Conservation (phyloP, 2,797 vertebrate species). For the Characodon lateralis region DNA sequence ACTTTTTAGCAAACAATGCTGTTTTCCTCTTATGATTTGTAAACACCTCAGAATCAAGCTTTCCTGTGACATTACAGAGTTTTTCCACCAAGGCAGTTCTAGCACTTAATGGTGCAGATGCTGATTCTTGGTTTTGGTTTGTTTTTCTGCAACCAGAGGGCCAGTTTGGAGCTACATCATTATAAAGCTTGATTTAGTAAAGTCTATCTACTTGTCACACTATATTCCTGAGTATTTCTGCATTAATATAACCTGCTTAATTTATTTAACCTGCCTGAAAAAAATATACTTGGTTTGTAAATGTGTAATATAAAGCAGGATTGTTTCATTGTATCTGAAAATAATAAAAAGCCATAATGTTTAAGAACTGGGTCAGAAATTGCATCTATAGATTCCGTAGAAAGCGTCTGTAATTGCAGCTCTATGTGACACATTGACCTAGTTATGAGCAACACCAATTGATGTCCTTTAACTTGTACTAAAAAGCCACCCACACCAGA, state of each 20-base stretch:
- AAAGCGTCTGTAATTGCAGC: too few relatives aligned
- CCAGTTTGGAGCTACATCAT: background rate
- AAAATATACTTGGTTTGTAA: background rate
- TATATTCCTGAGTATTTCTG: background rate
- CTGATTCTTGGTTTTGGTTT: background rate
- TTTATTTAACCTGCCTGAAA: background rate
- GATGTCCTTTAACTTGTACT: background rate
- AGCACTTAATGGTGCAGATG: background rate
- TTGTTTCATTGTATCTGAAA: background rate
- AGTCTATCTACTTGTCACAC: background rate
- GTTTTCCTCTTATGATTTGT: conserved; percentile 24
- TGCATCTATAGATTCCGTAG: background rate
- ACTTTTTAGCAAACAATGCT: conserved; percentile 38
- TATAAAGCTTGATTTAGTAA: background rate
- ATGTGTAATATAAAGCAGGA: background rate
- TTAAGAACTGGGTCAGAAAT: background rate
- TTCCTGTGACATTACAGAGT: conserved; percentile 19
- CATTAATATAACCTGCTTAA: background rate
- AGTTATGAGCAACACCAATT: too few relatives aligned
- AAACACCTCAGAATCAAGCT: conserved; percentile 53
- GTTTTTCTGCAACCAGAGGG: too few relatives aligned
- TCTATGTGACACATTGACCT: too few relatives aligned
- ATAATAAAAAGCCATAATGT: background rate
- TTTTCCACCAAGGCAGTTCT: background rate
- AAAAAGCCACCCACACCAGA: background rate